These are phyloP conservation scores for Danionella dracula DNA, from an alignment of 2,797 vertebrate species.

Conservation along the genomic window DNA sequence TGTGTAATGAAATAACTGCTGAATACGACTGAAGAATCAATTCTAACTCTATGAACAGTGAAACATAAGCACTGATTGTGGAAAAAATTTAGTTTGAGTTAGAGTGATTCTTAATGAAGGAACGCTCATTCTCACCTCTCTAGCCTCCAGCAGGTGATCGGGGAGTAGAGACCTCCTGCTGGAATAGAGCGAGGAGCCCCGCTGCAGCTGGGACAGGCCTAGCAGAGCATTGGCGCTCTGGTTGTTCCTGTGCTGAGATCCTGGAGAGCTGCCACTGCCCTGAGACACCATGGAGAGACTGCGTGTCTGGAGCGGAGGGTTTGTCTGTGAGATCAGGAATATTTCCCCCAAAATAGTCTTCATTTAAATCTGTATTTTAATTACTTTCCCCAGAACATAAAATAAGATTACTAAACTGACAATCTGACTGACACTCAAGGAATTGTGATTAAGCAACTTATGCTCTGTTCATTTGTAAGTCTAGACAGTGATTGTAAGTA, in stretches of 20 bases:
- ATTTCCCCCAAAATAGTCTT: neutral
- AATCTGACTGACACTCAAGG: too few species aligned
- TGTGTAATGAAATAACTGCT: too few species aligned
- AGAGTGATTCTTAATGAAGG: neutral
- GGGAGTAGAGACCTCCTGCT: constrained; percentile 83
- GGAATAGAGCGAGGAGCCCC: constrained; percentile 72
- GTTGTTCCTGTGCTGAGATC: constrained; percentile 82
- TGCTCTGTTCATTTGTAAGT: too few species aligned
- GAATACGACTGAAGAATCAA: too few species aligned
- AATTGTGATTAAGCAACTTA: too few species aligned
- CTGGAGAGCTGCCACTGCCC: constrained; percentile 88
- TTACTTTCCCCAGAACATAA: neutral
- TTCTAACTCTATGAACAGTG: too few species aligned
- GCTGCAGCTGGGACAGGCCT: constrained; percentile 78
- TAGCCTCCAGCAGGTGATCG: constrained; percentile 90
- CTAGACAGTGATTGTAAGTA: too few species aligned
- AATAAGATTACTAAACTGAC: too few species aligned
- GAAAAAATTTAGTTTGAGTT: too few species aligned
- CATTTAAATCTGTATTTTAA: neutral
- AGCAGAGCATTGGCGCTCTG: constrained; percentile 82
- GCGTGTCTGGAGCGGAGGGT: constrained; percentile 90
- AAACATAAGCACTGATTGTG: too few species aligned
- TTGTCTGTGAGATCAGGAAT: constrained; percentile 72
- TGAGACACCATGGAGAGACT: constrained; percentile 93
- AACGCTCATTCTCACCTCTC: constrained; percentile 75